phyloP scores from a whole-genome alignment of 2,113 vertebrate species.

The Pygoscelis adeliae region DNA sequence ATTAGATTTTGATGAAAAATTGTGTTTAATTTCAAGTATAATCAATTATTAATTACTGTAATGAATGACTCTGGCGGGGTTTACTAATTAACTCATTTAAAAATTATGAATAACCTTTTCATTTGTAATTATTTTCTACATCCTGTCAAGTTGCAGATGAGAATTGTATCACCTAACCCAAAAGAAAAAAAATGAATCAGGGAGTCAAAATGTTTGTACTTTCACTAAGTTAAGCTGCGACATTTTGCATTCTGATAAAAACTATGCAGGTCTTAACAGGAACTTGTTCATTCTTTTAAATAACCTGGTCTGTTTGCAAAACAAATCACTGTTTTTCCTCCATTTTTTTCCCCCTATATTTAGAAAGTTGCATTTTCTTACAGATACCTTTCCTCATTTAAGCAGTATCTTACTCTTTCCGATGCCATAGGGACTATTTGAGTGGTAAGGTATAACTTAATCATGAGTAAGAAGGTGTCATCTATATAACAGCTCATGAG shows the following conservation, averaged over 20 bases:
- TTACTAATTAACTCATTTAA: conserved; percentile 98
- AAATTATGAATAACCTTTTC: conserved; percentile 94
- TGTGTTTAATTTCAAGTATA: conserved; percentile 98
- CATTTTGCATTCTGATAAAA: not conserved
- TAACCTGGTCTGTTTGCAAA: not conserved
- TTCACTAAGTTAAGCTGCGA: not conserved
- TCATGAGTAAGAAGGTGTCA: not conserved
- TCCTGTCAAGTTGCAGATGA: conserved; percentile 74
- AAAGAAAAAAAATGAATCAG: not conserved
- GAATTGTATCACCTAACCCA: conserved; percentile 58
- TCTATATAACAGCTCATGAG: not conserved
- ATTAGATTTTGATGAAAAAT: conserved; percentile 99
- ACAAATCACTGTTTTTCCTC: not conserved
- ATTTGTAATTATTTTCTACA: conserved; percentile 83
- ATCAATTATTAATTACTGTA: conserved; percentile 98
- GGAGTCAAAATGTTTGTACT: conserved; percentile 3
- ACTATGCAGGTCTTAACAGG: not conserved
- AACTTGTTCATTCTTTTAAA: not conserved
- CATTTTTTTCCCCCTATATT: not conserved
- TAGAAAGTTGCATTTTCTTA: not conserved
- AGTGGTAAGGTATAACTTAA: not conserved
- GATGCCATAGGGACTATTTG: not conserved
- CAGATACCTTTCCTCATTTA: not conserved
- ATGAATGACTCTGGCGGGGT: conserved; percentile 89
- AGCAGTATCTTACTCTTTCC: not conserved